Conservation (phyloP, 2,888 invertebrate genomes). For the Diaphora mendica region DNA sequence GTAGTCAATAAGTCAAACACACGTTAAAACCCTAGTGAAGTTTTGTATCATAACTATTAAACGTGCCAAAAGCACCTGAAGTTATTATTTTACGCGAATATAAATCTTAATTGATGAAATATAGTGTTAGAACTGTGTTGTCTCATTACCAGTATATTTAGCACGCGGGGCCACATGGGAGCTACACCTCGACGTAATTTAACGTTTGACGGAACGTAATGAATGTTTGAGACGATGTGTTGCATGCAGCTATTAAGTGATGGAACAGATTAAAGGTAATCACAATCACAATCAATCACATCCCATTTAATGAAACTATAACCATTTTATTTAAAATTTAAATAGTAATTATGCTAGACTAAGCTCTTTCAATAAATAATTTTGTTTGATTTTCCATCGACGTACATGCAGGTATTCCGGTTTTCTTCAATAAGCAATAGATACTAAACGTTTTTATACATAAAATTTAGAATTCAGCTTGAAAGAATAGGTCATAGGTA, state of each 20-base stretch:
- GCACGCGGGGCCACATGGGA: not conserved
- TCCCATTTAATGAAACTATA: not conserved
- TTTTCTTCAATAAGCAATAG: too few species aligned
- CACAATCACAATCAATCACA: too few species aligned
- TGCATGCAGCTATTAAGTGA: not conserved
- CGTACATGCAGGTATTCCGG: too few species aligned
- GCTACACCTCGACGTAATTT: slow-evolving; percentile 19
- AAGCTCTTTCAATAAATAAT: too few species aligned
- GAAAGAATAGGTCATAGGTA: too few species aligned
- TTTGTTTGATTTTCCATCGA: too few species aligned
- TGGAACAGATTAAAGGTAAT: not conserved
- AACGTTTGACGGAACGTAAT: slow-evolving; percentile 12
- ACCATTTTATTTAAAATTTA: not conserved
- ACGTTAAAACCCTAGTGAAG: not conserved
- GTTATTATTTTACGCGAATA: not conserved
- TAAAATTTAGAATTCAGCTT: too few species aligned
- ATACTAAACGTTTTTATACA: too few species aligned
- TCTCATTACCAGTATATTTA: slow-evolving; percentile 9
- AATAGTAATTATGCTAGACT: not conserved
- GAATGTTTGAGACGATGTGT: slow-evolving; percentile 1
- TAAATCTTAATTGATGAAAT: slow-evolving; percentile 1
- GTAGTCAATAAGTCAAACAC: not conserved
- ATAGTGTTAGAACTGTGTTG: not conserved
- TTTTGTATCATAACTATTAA: not conserved
- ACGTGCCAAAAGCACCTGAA: not conserved